Evolutionary conservation across 2,113 vertebrate genomes (phyloP).

Genomic region (Grammatotria lemairii): DNA sequence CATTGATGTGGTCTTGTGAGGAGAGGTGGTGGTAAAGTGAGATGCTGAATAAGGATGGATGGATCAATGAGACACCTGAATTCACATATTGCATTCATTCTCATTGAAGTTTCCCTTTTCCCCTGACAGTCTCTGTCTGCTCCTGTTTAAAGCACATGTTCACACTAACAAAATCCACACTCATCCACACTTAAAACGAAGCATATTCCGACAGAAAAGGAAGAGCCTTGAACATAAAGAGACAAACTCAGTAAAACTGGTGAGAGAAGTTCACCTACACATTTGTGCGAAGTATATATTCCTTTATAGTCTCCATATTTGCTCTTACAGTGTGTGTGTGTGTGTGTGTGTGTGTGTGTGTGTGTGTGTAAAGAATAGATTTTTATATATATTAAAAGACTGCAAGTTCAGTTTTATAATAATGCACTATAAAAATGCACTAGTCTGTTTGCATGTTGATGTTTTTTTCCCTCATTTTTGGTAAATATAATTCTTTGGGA

Average conservation of each 20-base stretch:
- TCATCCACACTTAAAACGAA: not conserved
- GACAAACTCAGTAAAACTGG: not conserved
- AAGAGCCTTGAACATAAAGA: not conserved
- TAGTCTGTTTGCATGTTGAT: not conserved
- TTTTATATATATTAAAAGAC: not conserved
- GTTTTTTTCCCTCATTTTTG: not conserved
- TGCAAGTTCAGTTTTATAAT: not conserved
- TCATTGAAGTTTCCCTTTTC: constrained; percentile 26
- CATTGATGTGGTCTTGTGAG: constrained; percentile 26
- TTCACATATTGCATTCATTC: constrained; percentile 37
- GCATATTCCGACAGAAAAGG: not conserved
- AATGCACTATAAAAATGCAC: not conserved
- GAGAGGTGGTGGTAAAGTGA: constrained; percentile 43
- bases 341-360: not conserved
- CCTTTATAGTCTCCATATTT: not conserved
- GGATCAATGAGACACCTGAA: constrained; percentile 54
- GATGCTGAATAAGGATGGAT: constrained; percentile 34
- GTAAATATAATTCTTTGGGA: not conserved
- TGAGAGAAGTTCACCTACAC: not conserved
- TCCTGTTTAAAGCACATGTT: not conserved
- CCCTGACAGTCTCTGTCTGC: constrained; percentile 5
- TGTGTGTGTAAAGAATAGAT: not conserved
- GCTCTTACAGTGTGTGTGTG: not conserved
- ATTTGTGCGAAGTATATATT: not conserved
- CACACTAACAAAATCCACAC: not conserved